These are phyloP conservation scores for Azemiops feae DNA, from an alignment of 2,113 vertebrate genomes.

Conservation along the genomic window DNA sequence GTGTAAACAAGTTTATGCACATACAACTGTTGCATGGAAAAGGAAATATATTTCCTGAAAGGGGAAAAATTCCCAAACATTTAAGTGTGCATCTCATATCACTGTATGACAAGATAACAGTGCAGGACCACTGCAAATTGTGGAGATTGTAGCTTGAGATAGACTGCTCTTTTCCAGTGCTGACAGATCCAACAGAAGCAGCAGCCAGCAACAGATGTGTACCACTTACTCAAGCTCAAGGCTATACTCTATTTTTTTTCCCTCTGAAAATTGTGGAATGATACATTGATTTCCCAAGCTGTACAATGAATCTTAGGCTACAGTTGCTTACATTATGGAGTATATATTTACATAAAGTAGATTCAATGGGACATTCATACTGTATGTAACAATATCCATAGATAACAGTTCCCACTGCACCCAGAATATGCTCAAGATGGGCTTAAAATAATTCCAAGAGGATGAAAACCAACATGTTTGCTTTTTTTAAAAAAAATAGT, in stretches of 20 bases:
- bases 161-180: background rate
- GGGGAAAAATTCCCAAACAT: background rate
- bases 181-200: background rate
- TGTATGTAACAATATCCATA: background rate
- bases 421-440: background rate
- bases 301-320: background rate
- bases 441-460: background rate
- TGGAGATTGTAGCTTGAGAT: background rate
- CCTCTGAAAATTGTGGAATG: background rate
- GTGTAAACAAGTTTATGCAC: background rate
- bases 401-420: background rate
- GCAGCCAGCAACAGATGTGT: background rate
- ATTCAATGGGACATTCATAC: background rate
- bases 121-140: background rate
- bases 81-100: background rate
- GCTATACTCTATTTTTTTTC: background rate
- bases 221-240: background rate
- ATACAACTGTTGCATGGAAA: background rate
- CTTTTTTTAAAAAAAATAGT: background rate
- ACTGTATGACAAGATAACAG: background rate
- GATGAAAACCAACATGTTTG: background rate
- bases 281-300: background rate
- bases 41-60: background rate
- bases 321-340: background rate
- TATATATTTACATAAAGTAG: background rate